Conservation (phyloP, 2,113 vertebrate genomes). For the Trogon surrucura region DNA sequence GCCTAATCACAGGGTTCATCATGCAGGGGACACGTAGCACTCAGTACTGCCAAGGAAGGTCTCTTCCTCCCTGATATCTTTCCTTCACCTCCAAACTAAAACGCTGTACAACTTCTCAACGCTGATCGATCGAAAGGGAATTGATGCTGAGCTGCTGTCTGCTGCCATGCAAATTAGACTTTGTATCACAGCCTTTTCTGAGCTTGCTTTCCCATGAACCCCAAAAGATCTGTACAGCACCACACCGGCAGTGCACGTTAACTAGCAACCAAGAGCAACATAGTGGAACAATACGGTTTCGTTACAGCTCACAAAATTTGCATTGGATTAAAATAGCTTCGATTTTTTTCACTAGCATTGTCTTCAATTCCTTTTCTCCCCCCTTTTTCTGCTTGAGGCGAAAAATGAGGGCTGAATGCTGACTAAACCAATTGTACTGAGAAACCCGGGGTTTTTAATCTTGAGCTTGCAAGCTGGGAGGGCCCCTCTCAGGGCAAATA, state of each 20-base stretch:
- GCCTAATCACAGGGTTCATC: rapidly evolving
- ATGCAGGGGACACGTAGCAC: rapidly evolving
- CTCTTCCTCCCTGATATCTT: not conserved
- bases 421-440: conserved; percentile 10
- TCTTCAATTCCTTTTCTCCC: not conserved
- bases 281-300: not conserved
- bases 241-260: not conserved
- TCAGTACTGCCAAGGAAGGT: not conserved
- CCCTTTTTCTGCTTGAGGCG: not conserved
- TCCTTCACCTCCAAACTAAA: not conserved
- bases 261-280: conserved; percentile 8
- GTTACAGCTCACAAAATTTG: conserved; percentile 16
- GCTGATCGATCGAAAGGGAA: not conserved
- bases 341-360: conserved; percentile 21
- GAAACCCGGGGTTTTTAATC: not conserved
- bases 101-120: not conserved
- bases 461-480: not conserved
- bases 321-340: conserved; percentile 49
- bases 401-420: conserved; percentile 26
- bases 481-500: not conserved
- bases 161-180: conserved; percentile 22
- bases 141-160: not conserved
- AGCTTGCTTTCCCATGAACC: conserved; percentile 29
- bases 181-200: not conserved
- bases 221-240: not conserved